Evolutionary conservation across 2,113 vertebrate species (phyloP), one percentile per base, ranked within the genome.

Genomic region (Nothoprocta pentlandii): DNA sequence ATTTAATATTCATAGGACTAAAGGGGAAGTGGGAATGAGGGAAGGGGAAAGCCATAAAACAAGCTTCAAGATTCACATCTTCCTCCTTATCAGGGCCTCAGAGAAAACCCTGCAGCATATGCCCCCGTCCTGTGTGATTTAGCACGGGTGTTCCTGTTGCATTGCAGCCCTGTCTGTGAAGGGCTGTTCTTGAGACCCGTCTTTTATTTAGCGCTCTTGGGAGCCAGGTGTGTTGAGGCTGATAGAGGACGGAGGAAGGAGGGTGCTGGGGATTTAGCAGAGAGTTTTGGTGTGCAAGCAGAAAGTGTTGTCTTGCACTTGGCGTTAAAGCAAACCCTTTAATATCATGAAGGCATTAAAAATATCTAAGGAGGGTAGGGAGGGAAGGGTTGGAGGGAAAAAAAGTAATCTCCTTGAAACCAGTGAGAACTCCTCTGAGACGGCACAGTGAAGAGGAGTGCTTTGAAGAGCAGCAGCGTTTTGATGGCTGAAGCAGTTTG

Each of bases 81-180:
- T 88, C 88, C 82, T 90, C 83, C 80, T 80, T 77, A 5, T 20
- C 58, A 25, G 70, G 28, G 88, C 95, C 94, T 58, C 74, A 90
- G 95, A 79, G 94, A 92, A 95, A 96, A 95, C 90, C 83, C 94
- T 95, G 95, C 90, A 73, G 95, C 88, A 16, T 89, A n/a, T 34
- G 88, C 80, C 88, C 62, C 64, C 77, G 46, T 94, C 90, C 93
- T 59, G 80, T 92, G 87, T 66, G 92, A 34, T 84, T 86, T 87
- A 92, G 88, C 80, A 46, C 10, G 86, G 84, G 77, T 53, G 3
- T 90, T 87, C 68, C 70, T 94, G 61, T 71, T 46, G 56, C 78
- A 80, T 9, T 58, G 14, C 75, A 67, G 88, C 83, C 91, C 86
- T 87, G 64, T 44, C 86, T 87, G 64, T 44, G 94, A 76, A 76